Base-by-base conservation (phyloP, 2,797 vertebrate genomes). In the Apodemus agrarius region DNA sequence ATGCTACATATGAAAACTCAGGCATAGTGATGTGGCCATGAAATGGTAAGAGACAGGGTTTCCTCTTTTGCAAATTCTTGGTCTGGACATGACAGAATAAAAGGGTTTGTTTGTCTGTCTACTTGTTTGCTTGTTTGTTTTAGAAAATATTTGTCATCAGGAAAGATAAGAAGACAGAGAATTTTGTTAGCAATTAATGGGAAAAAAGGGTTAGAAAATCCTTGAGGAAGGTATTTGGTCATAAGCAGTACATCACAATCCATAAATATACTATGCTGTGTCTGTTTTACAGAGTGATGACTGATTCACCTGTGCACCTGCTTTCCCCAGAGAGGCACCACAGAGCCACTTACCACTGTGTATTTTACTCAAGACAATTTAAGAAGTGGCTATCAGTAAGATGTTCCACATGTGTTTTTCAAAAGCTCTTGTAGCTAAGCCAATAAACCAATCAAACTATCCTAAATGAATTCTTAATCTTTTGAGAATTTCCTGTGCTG, bases 401-500 rank as follows among this genome's bases (percentile, higher is more conserved):
- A 94, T 95, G 84, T 92, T 94, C 59, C 94, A 97, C 86, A 95
- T 96, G 89, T 95, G 76, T 74, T 90, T 91, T 86, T 94, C 63
- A 84, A 97, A 97, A 52, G 37, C 81, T 67, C 40, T 89, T 40
- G 26, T 93, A 96, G 96, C 67, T 97, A 89, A 94, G 94, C 95
- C 96, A 97, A 92, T 94, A 96, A 97, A 97, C 61, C 94, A 97
- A 97, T 88, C 96, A 97, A 57, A 40, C 67, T 91, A 74, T 84
- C 14, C 26, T 40, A 96, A 79, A 94, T 93, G 94, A 90, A 98
- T 86, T n/a, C 93, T 92, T 97, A 95, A 88, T 88, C 78, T 97
- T 94, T 59, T 72, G 79, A 95, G 97, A 94, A 92, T 94, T 98
- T 96, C 93, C 97, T 98, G 94, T 90, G 59, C 59, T 49, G 89